Conservation (phyloP, 92 coral and sea anemone genomes). For the Zoanthus solanderi region DNA sequence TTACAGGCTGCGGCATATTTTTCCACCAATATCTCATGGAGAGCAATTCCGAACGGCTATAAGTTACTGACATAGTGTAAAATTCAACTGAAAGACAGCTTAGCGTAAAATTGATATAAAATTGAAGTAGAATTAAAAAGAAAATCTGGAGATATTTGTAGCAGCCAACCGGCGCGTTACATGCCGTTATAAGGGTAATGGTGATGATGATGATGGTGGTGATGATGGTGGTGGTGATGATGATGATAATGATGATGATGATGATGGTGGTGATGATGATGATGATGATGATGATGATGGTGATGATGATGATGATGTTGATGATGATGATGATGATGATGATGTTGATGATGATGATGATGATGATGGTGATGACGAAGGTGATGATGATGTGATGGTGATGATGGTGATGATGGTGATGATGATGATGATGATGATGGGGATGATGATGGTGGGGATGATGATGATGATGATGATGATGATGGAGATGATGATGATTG, state of each 20-base stretch:
- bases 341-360: neutral
- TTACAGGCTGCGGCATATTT: too few species aligned
- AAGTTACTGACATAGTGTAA: too few species aligned
- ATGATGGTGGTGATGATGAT: neutral
- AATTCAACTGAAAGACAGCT: too few species aligned
- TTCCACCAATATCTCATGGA: too few species aligned
- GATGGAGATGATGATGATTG: neutral
- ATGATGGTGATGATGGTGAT: neutral
- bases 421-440: neutral
- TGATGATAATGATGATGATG: neutral
- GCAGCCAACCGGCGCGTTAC: too few species aligned
- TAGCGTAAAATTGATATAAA: too few species aligned
- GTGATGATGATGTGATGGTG: neutral
- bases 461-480: neutral
- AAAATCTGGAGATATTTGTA: too few species aligned
- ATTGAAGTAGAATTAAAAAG: too few species aligned
- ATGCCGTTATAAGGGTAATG: too few species aligned
- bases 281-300: neutral
- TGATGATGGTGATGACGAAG: neutral
- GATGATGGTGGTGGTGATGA: too few species aligned
- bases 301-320: neutral
- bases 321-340: neutral
- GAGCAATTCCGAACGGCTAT: too few species aligned
- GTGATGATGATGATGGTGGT: neutral
- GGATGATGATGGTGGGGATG: too few species aligned